Conservation (phyloP, 2,888 invertebrate genomes). For the Dolichopus griseipennis region DNA sequence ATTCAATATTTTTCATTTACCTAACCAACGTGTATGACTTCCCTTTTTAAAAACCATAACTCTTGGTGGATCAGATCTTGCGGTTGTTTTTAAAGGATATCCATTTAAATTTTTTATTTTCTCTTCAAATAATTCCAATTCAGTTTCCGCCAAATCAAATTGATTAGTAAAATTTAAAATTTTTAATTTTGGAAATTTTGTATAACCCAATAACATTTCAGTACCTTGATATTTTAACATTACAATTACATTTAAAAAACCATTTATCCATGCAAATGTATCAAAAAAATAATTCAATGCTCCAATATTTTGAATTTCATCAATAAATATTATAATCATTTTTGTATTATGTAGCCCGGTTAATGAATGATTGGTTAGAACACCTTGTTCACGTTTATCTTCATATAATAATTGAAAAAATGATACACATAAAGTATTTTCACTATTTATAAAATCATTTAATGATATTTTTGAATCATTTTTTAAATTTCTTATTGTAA, state of each 20-base stretch:
- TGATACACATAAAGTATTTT: background rate
- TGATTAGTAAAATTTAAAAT: background rate
- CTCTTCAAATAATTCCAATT: background rate
- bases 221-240: background rate
- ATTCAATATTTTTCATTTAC: too few species aligned
- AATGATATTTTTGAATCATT: background rate
- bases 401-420: constrained; percentile 1
- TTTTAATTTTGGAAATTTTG: background rate
- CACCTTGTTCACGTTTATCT: background rate
- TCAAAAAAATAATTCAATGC: background rate
- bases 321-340: background rate
- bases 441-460: background rate
- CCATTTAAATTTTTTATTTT: constrained; percentile 15
- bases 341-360: background rate
- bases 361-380: background rate
- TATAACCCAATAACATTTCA: background rate
- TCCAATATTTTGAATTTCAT: background rate
- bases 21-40: background rate
- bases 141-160: background rate
- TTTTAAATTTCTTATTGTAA: background rate
- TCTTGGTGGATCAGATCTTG: constrained; percentile 12
- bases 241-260: background rate
- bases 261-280: background rate
- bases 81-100: constrained; percentile 8
- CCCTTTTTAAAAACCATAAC: constrained; percentile 1